Evolutionary conservation across 2,888 invertebrate species (phyloP).

Genomic region (Trichogramma dendrolimi): DNA sequence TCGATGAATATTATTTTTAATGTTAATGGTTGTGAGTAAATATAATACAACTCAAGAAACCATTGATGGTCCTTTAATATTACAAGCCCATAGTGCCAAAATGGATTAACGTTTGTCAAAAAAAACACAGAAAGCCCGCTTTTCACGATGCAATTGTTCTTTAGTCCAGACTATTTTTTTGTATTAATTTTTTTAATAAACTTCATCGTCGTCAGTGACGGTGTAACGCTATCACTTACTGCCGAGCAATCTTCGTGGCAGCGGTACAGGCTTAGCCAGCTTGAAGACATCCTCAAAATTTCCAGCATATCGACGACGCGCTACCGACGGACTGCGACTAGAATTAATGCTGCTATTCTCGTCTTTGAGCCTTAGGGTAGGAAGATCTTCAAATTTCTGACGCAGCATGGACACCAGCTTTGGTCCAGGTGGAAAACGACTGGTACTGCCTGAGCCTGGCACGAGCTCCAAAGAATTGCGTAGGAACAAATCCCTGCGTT

Average conservation of each 20-base stretch:
- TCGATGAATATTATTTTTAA: too few relatives aligned
- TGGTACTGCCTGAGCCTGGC: background rate
- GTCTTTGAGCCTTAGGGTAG: slow-evolving; percentile 25
- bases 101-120: background rate
- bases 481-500: slow-evolving; percentile 22
- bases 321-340: slow-evolving; percentile 1
- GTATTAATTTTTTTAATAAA: too few relatives aligned
- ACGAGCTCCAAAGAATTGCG: slow-evolving; percentile 24
- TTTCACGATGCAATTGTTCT: slow-evolving; percentile 15
- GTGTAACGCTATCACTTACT: slow-evolving; percentile 20
- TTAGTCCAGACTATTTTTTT: slow-evolving; percentile 15
- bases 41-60: too few relatives aligned
- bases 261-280: slow-evolving; percentile 22
- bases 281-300: slow-evolving; percentile 25
- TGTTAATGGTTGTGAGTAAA: too few relatives aligned
- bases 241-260: slow-evolving; percentile 28
- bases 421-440: slow-evolving; percentile 33
- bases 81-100: too few relatives aligned
- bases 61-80: too few relatives aligned
- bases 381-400: slow-evolving; percentile 29
- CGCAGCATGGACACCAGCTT: slow-evolving; percentile 39
- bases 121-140: slow-evolving; percentile 26
- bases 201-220: too few relatives aligned
- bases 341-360: slow-evolving; percentile 16
- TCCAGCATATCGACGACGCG: slow-evolving; percentile 21